Conservation (phyloP, 2,113 vertebrate species). For the Megatriorchis doriae region DNA sequence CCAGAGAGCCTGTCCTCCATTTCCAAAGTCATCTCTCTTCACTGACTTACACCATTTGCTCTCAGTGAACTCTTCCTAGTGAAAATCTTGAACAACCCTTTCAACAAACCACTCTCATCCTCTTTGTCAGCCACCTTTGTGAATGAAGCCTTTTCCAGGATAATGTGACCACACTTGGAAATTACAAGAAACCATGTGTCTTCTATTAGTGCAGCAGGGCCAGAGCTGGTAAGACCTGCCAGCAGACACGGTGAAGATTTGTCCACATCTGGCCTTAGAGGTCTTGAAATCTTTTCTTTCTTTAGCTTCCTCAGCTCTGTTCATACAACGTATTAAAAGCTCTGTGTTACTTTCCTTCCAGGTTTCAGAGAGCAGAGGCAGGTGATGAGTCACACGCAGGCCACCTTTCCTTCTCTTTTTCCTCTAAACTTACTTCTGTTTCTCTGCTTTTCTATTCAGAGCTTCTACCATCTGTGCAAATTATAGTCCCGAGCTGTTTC, state of each 20-base stretch:
- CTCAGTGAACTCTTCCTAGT: not conserved
- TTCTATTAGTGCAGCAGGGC: fast-evolving
- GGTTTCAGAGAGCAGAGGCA: not conserved
- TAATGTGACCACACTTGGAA: not conserved
- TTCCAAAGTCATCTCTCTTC: not conserved
- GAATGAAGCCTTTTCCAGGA: not conserved
- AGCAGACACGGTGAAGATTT: not conserved
- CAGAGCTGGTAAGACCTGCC: not conserved
- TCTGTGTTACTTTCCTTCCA: not conserved
- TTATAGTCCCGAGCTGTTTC: not conserved
- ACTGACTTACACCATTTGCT: not conserved
- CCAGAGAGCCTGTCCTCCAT: not conserved
- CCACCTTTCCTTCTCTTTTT: not conserved
- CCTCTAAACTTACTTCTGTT: not conserved
- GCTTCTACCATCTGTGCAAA: not conserved
- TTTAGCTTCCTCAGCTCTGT: not conserved
- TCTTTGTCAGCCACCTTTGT: not conserved
- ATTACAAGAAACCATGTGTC: not conserved
- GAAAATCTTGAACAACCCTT: not conserved
- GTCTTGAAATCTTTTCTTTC: not conserved
- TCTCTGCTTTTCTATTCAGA: not conserved
- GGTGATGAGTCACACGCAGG: not conserved
- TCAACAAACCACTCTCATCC: not conserved
- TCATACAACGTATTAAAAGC: not conserved
- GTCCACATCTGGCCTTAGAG: not conserved